phyloP scores from a whole-genome alignment of 2,888 invertebrate species.

The Augiades crinisus region DNA sequence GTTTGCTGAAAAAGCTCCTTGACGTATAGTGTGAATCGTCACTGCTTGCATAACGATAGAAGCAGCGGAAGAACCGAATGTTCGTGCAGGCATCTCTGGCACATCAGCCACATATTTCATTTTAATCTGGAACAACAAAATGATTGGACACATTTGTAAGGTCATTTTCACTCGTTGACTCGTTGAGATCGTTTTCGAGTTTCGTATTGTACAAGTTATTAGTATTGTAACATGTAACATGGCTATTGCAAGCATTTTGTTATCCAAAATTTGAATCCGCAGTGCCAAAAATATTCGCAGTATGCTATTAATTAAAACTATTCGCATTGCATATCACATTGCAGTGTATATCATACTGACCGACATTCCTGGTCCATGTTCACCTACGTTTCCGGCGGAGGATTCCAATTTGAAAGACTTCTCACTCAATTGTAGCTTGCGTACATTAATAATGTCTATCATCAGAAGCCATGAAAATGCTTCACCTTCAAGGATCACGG shows the following conservation, averaged over 20 bases:
- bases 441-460: conserved; percentile 81
- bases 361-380: conserved; percentile 83
- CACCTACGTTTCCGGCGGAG: conserved; percentile 80
- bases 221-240: too few relatives aligned
- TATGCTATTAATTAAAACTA: conserved; percentile 13
- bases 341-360: conserved; percentile 44
- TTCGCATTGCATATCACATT: conserved; percentile 28
- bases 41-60: conserved; percentile 77
- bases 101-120: conserved; percentile 83
- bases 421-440: conserved; percentile 76
- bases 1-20: conserved; percentile 85
- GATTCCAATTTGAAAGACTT: conserved; percentile 84
- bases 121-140: conserved; percentile 83
- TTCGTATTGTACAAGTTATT: too few relatives aligned
- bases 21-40: conserved; percentile 78
- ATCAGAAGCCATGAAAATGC: conserved; percentile 85
- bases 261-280: too few relatives aligned
- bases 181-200: too few relatives aligned
- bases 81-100: conserved; percentile 80
- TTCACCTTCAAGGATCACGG: conserved; percentile 82
- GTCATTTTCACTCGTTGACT: too few relatives aligned
- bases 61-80: conserved; percentile 85
- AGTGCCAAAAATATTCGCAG: conserved; percentile 7
- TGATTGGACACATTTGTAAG: too few relatives aligned
- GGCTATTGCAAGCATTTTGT: conserved; percentile 9